Percentiles rank a stretch among this genome's conserved stretches.
Evolutionary conservation across 2,113 vertebrate genomes (phyloP).

Genomic region (Myotis yumanensis): DNA sequence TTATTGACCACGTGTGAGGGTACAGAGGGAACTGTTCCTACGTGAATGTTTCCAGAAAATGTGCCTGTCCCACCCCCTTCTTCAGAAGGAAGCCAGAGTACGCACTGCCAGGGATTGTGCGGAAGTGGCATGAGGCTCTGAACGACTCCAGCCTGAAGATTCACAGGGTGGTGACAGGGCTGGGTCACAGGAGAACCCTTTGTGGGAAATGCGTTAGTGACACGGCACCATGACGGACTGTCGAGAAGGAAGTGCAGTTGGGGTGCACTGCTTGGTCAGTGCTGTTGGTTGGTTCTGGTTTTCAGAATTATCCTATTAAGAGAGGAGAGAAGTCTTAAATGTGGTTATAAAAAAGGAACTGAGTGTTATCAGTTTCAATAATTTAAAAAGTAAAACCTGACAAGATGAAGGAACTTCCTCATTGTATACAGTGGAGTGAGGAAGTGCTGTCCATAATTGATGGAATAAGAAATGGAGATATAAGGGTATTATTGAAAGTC

Average conservation of each 20-base stretch:
- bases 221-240: fast-evolving
- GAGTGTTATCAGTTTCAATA: background rate
- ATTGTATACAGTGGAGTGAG: background rate
- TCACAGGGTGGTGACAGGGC: background rate
- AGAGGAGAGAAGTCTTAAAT: background rate
- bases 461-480: background rate
- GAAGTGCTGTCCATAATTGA: background rate
- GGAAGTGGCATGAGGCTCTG: background rate
- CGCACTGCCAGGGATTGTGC: background rate
- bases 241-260: no score
- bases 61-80: background rate
- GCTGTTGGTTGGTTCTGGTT: background rate
- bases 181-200: background rate
- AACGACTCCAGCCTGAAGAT: background rate
- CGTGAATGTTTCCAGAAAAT: background rate
- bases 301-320: background rate
- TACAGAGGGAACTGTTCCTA: background rate
- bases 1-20: background rate
- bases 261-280: background rate
- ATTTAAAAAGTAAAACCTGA: background rate
- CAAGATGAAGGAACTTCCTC: background rate
- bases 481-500: background rate
- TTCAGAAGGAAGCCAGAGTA: background rate
- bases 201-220: background rate
- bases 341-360: background rate